These are phyloP conservation scores for Diarsia rubi DNA, from an alignment of 2,888 invertebrate genomes.

Conservation along the genomic window DNA sequence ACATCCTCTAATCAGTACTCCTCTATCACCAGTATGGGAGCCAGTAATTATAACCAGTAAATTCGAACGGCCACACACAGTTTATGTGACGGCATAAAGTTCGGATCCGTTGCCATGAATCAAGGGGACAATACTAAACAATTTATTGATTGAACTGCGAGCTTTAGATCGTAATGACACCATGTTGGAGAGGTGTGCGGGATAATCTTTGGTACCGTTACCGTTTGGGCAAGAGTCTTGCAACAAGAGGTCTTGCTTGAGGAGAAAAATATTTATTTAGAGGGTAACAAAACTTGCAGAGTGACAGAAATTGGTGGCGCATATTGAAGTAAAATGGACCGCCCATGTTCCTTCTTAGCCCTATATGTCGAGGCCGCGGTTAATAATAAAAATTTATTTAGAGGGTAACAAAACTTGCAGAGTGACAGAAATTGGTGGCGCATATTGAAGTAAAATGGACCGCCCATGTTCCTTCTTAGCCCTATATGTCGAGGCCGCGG, in stretches of 20 bases:
- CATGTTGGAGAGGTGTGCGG: constrained; percentile 36
- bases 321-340: no score
- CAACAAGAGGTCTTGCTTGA: no score
- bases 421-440: not conserved
- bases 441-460: not conserved
- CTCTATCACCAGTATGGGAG: constrained; percentile 30
- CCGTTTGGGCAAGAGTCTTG: not conserved
- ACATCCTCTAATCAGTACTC: constrained; percentile 29
- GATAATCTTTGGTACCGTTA: constrained; percentile 17
- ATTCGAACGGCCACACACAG: constrained; percentile 74
- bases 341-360: no score
- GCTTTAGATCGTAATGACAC: constrained; percentile 66
- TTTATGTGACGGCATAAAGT: constrained; percentile 68
- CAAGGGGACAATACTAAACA: constrained; percentile 79
- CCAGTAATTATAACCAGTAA: constrained; percentile 61
- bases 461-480: no score
- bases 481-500: no score
- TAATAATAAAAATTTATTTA: no score
- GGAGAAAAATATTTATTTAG: no score
- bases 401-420: no score
- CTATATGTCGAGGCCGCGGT: no score
- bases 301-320: no score
- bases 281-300: no score
- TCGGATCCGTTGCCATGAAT: constrained; percentile 74
- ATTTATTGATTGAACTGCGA: constrained; percentile 83